Evolutionary conservation across 35 echinoderm and acorn worm species (phyloP).

Genomic region (Stichopus chloronotus): DNA sequence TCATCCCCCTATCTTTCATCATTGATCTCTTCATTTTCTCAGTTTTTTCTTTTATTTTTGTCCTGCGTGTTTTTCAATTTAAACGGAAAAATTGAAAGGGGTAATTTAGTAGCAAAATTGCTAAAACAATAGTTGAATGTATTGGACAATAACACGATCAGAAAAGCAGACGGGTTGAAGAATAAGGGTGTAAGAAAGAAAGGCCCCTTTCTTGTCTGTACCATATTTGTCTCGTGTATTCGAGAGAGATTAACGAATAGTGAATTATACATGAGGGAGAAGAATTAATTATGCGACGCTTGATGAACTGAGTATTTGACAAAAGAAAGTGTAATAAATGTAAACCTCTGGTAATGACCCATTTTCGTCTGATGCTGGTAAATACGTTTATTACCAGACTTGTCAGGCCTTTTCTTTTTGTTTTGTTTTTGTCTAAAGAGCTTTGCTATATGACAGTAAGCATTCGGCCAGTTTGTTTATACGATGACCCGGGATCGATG

Average conservation of each 20-base stretch:
- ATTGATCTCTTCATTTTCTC: no score
- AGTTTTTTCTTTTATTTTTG: no score
- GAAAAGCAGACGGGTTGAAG: background rate
- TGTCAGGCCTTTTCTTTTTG: background rate
- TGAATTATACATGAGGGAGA: background rate
- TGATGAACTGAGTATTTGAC: background rate
- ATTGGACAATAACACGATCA: background rate
- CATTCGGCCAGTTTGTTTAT: background rate
- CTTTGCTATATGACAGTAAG: background rate
- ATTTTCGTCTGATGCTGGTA: no score
- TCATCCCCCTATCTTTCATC: background rate
- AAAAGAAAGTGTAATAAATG: background rate
- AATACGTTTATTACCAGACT: background rate
- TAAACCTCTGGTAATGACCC: background rate
- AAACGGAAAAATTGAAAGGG: background rate
- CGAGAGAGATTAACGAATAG: background rate
- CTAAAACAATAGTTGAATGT: no score
- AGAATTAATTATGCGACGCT: background rate
- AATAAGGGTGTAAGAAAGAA: background rate
- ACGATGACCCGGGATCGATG: background rate
- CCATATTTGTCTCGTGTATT: background rate
- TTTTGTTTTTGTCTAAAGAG: background rate
- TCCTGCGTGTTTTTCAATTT: no score
- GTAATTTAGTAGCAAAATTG: background rate
- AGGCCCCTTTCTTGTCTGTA: background rate